Conservation (phyloP, 2,888 invertebrate species). For the Tholera decimalis region DNA sequence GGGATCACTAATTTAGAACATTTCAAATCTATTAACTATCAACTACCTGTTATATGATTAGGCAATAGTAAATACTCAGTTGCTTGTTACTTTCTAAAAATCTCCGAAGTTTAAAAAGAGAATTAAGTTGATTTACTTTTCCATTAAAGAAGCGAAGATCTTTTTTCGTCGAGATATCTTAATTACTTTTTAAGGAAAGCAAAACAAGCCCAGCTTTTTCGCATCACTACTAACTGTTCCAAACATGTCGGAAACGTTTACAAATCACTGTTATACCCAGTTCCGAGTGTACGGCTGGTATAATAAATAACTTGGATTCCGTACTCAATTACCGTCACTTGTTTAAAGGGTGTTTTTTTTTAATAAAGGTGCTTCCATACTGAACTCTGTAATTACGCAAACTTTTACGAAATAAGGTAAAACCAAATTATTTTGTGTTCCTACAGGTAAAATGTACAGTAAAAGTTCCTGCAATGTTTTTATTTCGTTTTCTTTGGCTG, state of each 20-base stretch:
- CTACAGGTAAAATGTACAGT: slow-evolving; percentile 28
- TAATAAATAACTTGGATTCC: slow-evolving; percentile 70
- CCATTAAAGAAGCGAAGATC: background rate
- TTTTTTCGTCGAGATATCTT: background rate
- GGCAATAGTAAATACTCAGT: too few species aligned
- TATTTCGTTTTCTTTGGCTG: slow-evolving; percentile 16
- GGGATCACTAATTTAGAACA: too few species aligned
- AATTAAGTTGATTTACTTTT: background rate
- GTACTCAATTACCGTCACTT: slow-evolving; percentile 74
- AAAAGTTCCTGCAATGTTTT: slow-evolving; percentile 31
- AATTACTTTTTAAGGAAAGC: slow-evolving; percentile 8
- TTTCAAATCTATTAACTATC: too few species aligned
- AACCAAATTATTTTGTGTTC: slow-evolving; percentile 52
- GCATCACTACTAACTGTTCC: background rate
- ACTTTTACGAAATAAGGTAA: slow-evolving; percentile 50
- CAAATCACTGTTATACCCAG: slow-evolving; percentile 24
- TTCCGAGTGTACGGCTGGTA: background rate
- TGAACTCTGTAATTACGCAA: slow-evolving; percentile 60
- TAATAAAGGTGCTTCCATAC: slow-evolving; percentile 62
- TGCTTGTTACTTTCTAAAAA: background rate
- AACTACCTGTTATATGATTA: too few species aligned
- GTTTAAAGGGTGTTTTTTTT: slow-evolving; percentile 66
- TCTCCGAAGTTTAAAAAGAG: background rate
- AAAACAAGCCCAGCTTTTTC: background rate
- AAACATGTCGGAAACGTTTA: slow-evolving; percentile 8